These are phyloP conservation scores for Typhlichthys eigenmanni DNA, from an alignment of 2,797 vertebrate genomes.

Conservation along the genomic window DNA sequence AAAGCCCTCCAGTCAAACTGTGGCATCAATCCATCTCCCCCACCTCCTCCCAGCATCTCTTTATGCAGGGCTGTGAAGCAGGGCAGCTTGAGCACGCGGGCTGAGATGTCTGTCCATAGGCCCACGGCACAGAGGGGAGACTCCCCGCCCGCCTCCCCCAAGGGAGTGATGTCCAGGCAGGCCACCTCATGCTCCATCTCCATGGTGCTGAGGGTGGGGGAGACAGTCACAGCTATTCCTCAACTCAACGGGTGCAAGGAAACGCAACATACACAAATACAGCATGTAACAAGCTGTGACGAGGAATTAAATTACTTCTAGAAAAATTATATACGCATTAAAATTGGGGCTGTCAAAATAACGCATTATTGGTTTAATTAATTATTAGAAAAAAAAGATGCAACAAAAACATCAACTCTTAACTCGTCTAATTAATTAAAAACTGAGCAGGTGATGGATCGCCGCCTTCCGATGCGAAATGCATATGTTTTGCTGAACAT, in stretches of 20 bases:
- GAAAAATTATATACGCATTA: no score
- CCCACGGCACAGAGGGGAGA: slow-evolving; percentile 95
- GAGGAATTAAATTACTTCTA: neutral
- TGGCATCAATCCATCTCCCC: slow-evolving; percentile 20
- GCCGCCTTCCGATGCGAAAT: no score
- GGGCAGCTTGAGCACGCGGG: slow-evolving; percentile 92
- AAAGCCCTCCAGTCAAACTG: neutral
- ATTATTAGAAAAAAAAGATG: no score
- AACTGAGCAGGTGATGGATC: no score
- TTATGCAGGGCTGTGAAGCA: slow-evolving; percentile 95
- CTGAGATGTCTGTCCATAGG: slow-evolving; percentile 98
- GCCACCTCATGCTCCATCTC: slow-evolving; percentile 99
- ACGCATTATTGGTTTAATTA: neutral
- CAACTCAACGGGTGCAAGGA: no score
- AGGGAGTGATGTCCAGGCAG: slow-evolving; percentile 95
- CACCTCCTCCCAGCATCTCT: slow-evolving; percentile 99
- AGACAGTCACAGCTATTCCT: neutral
- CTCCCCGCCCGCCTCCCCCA: slow-evolving; percentile 86
- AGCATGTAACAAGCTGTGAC: neutral
- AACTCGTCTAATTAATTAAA: no score
- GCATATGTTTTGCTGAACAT: no score
- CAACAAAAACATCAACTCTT: no score
- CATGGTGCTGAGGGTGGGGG: slow-evolving; percentile 77
- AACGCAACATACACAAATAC: no score
- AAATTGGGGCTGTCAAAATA: neutral